These are phyloP conservation scores for Drosophila kohkoa DNA, from an alignment of 1,140 invertebrate species.

Conservation along the genomic window DNA sequence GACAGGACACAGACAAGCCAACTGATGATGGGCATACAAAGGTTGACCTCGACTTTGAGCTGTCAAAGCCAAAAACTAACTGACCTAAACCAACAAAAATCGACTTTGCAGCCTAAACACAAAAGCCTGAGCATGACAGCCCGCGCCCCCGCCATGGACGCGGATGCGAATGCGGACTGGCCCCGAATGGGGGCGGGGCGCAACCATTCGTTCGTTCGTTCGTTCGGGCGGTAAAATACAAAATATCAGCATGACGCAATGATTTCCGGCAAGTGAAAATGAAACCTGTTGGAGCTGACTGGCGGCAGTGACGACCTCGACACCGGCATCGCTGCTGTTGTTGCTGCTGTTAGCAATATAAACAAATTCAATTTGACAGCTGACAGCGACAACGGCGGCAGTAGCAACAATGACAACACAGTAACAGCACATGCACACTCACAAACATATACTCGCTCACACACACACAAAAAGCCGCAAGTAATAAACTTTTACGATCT, in stretches of 20 bases:
- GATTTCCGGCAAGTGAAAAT: slow-evolving; percentile 83
- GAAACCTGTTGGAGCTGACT: slow-evolving; percentile 75
- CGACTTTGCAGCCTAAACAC: slow-evolving; percentile 77
- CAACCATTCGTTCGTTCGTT: not conserved
- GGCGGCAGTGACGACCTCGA: slow-evolving; percentile 13
- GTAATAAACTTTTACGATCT: slow-evolving; percentile 85
- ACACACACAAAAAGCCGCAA: slow-evolving; percentile 66
- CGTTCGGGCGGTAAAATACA: slow-evolving; percentile 77
- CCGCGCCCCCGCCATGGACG: not conserved
- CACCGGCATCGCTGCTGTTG: not conserved
- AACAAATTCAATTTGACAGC: slow-evolving; percentile 85
- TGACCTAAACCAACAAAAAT: slow-evolving; percentile 84
- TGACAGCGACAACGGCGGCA: slow-evolving; percentile 70
- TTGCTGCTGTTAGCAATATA: slow-evolving; percentile 74
- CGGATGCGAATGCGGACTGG: not conserved
- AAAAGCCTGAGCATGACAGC: slow-evolving; percentile 69
- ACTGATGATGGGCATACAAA: slow-evolving; percentile 80
- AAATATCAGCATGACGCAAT: slow-evolving; percentile 85
- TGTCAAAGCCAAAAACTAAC: slow-evolving; percentile 84
- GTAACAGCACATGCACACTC: slow-evolving; percentile 40
- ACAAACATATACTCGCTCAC: not conserved
- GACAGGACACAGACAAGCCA: slow-evolving; percentile 45
- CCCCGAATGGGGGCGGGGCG: slow-evolving; percentile 18
- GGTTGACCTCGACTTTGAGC: slow-evolving; percentile 84
- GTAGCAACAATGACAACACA: slow-evolving; percentile 39